phyloP scores from a whole-genome alignment of 1,140 invertebrate species.

The Colletes gigas region DNA sequence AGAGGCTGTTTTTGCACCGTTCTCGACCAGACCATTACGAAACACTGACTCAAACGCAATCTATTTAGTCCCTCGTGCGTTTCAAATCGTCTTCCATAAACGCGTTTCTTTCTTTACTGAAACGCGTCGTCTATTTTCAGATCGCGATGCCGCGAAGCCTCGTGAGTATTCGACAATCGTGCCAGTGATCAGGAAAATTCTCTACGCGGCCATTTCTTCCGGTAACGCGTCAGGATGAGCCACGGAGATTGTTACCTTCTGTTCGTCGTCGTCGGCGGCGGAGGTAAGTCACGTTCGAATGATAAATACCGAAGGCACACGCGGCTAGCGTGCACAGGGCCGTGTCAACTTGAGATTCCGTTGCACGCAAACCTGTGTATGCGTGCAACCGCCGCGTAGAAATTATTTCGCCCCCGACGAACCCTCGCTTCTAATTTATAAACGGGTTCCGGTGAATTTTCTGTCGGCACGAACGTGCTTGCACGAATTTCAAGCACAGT shows the following conservation, averaged over 20 bases:
- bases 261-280: constrained; percentile 14
- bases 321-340: constrained; percentile 22
- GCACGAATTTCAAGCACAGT: too few species aligned
- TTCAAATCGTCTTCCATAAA: too few species aligned
- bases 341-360: constrained; percentile 15
- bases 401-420: neutral
- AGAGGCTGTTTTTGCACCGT: neutral
- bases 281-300: constrained; percentile 56
- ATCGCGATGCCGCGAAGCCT: neutral
- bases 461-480: neutral
- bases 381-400: too few species aligned
- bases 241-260: constrained; percentile 32
- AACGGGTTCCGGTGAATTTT: neutral
- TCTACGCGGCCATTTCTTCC: constrained; percentile 26
- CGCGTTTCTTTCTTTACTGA: neutral
- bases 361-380: neutral
- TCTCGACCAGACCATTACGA: neutral
- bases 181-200: neutral
- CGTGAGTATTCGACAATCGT: neutral
- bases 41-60: neutral
- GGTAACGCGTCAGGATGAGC: constrained; percentile 44
- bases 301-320: constrained; percentile 53
- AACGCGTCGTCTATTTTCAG: neutral
- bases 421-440: neutral
- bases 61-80: neutral